Evolutionary conservation across 2,888 invertebrate genomes (phyloP), one percentile per base, ranked within the genome.

Genomic region (Tenthredo livida): DNA sequence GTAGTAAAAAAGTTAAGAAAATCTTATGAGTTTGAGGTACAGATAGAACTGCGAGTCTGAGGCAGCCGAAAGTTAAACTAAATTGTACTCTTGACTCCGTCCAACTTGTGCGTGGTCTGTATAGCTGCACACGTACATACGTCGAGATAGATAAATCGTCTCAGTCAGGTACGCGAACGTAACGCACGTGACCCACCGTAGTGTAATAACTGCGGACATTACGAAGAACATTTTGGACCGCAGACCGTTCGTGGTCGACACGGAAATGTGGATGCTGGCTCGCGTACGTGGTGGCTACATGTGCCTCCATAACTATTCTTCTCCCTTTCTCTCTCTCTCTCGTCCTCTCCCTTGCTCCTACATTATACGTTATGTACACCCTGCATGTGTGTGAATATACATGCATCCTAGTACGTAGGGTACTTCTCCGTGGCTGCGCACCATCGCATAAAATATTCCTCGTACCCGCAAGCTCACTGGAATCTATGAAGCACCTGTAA

Each of bases 121-220:
- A 40, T 80, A 58, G 58, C 40, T 29, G 17, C 37, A 58, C 80
- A 80, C 80, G 29, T 58, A 80, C 61, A 80, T 47, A 83, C 47
- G 67, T 29, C 29, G 40, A 25, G 67, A 67, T 67, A 65, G 83
- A 83, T 83, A 83, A 83, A 83, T 83, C 83, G 83, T 67, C 83
- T 70, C 67, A 70, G 83, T 65, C 83, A 83, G 83, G 83, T 83
- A 47, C 67, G 70, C 47, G 47, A 70, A 83, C 70, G 83, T 83
- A 83, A 67, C 83, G 67, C 83, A 83, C 83, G 83, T 83, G 83
- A 83, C 83, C 83, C 67, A 83, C 37, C 83, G 83, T 83, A 83
- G 83, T 83, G 83, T 83, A 83, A 83, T 83, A 83, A 83, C 70
- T 83, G 83, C 83, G 83, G 83, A 83, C 83, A 83, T 83, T 83